These are phyloP conservation scores for Eumeta japonica DNA, from an alignment of 1,140 invertebrate genomes.

Conservation along the genomic window DNA sequence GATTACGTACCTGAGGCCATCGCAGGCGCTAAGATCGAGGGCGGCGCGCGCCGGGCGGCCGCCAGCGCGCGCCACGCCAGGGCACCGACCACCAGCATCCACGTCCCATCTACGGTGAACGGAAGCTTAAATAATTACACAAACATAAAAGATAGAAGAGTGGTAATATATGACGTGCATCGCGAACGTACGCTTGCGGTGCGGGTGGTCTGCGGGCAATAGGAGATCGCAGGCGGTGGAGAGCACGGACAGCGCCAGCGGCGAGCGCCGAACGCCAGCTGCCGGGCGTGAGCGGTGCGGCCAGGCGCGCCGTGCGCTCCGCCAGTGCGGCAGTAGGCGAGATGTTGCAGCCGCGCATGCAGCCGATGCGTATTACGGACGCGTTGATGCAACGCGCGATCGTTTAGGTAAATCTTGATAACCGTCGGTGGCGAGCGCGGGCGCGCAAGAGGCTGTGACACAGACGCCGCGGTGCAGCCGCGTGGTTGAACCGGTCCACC, in stretches of 20 bases:
- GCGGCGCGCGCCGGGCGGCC: slow-evolving; percentile 11
- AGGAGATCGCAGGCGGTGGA: slow-evolving; percentile 31
- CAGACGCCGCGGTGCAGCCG: slow-evolving; percentile 33
- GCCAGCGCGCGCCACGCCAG: slow-evolving; percentile 28
- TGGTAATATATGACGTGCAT: no score
- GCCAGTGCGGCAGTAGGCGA: slow-evolving; percentile 28
- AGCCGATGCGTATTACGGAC: slow-evolving; percentile 27
- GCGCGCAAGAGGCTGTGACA: slow-evolving; percentile 21
- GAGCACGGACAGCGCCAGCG: slow-evolving; percentile 23
- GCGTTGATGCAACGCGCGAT: slow-evolving; percentile 24
- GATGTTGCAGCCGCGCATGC: slow-evolving; percentile 20
- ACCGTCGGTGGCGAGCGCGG: not conserved
- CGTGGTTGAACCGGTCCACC: slow-evolving; percentile 44
- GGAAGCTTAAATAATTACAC: no score
- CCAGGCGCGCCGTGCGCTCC: slow-evolving; percentile 7
- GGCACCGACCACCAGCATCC: slow-evolving; percentile 34
- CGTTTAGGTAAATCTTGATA: slow-evolving; percentile 43
- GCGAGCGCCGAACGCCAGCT: slow-evolving; percentile 13
- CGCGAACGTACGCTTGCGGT: no score
- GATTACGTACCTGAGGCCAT: slow-evolving; percentile 29
- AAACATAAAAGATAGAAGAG: no score
- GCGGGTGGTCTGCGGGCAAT: slow-evolving; percentile 14
- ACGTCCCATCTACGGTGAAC: slow-evolving; percentile 21
- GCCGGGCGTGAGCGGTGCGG: slow-evolving; percentile 7
- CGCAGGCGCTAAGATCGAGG: slow-evolving; percentile 29